Base-by-base conservation (phyloP, 2,113 vertebrate genomes). In the Alligator sinensis region DNA sequence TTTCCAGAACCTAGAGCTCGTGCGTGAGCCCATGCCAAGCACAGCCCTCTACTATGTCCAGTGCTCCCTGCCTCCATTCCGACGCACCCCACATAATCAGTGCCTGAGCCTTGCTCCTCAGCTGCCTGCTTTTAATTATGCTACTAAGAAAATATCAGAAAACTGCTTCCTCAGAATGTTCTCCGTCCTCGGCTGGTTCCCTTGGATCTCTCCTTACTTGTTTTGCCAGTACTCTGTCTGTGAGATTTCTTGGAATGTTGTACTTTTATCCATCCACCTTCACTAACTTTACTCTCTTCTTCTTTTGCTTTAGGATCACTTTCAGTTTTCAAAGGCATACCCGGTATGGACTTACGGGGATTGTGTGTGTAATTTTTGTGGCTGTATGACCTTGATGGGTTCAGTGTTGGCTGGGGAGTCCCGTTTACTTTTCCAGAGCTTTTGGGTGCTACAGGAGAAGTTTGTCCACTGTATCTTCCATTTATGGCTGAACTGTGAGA, bases 251-350 rank as follows among this genome's bases (percentile, higher is more conserved):
- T 99, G 1, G 95, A 95, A 13, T 99, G 97, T 87, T 99, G 98
- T 94, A 99, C 99, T 96, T 98, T 99, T 87, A 98, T 99, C 99
- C 99, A 99, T 1, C 98, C 99, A 2, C 98, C 98, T 4, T 99
- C 99, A 6, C 96, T 96, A 85, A 87, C 97, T 96, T 97, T 99
- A 96, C 91, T 95, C 68, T 98, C 98, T 68, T 98, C 98, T 63
- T 97, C 98, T 6, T 96, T 95, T 77, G 94, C 96, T 77, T 91
- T 91, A 34, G 96, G 92, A 47, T 96, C 85, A 10, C 91, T 88
- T 89, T 97, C 98, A 0, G 91, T 80, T 92, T 96, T 94, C 1
- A 98, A 84, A n/a, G 97, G 97, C 98, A 99, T 98, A 84, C 99
- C 99, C 0, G 99, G 99, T 91, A 99, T 99, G 76, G 93, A 72